Percentiles rank a stretch among this genome's conserved stretches.
These are phyloP conservation scores for Rhinella marina DNA, from an alignment of 2,797 vertebrate species.

Conservation along the genomic window DNA sequence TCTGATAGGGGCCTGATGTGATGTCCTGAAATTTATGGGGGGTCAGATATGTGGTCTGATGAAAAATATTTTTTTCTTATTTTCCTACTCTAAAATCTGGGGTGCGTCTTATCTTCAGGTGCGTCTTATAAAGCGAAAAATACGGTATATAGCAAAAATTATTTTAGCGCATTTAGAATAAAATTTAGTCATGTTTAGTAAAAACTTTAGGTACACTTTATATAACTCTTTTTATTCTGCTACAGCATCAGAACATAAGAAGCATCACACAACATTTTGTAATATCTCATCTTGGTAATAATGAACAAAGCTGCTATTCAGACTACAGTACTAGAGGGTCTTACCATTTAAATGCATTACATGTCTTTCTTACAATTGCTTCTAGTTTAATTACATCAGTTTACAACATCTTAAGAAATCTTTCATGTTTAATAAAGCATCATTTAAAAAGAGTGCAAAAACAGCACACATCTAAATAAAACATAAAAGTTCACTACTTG, in stretches of 20 bases:
- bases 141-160: too few relatives aligned
- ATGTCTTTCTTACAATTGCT: not conserved
- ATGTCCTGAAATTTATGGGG: too few relatives aligned
- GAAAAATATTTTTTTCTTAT: too few relatives aligned
- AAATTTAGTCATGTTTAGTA: too few relatives aligned
- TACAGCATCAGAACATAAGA: not conserved
- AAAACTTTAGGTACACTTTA: not conserved
- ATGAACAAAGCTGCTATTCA: conserved; percentile 8
- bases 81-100: too few relatives aligned
- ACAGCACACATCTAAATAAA: conserved; percentile 3
- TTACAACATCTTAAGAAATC: conserved; percentile 21
- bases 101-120: too few relatives aligned
- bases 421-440: conserved; percentile 1
- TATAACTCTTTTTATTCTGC: not conserved
- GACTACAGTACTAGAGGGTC: not conserved
- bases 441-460: not conserved
- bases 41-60: too few relatives aligned
- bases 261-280: not conserved
- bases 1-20: too few relatives aligned
- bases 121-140: too few relatives aligned
- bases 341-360: not conserved
- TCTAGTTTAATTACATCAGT: not conserved
- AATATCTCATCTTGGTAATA: not conserved
- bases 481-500: not conserved
- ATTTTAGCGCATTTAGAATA: too few relatives aligned